These are phyloP conservation scores for Coregonus ussuriensis DNA, from an alignment of 2,797 vertebrate genomes.

Conservation along the genomic window DNA sequence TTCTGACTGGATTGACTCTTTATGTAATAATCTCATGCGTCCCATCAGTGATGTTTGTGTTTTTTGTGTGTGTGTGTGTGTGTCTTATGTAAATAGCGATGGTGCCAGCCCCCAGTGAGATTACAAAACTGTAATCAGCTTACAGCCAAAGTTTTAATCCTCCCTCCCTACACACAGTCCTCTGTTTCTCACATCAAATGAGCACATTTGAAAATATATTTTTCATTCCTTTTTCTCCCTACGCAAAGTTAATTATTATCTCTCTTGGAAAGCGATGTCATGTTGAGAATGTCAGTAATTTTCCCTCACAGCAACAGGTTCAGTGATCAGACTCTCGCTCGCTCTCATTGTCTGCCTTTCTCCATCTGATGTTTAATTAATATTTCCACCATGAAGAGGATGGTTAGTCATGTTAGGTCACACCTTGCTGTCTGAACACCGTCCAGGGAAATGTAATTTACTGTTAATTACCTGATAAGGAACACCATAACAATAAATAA, in stretches of 20 bases:
- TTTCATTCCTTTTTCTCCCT: slow-evolving; percentile 38
- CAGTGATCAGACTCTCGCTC: slow-evolving; percentile 5
- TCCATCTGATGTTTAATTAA: slow-evolving; percentile 1
- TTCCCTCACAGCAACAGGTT: slow-evolving; percentile 23
- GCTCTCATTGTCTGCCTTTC: slow-evolving; percentile 17
- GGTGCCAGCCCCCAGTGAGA: slow-evolving; percentile 63
- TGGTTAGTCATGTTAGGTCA: background rate
- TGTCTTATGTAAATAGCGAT: slow-evolving; percentile 70
- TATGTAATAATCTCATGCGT: slow-evolving; percentile 62
- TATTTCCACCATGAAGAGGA: background rate
- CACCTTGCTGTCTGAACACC: background rate
- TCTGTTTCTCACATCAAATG: slow-evolving; percentile 67
- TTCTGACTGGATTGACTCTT: slow-evolving; percentile 59
- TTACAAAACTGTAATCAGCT: slow-evolving; percentile 73
- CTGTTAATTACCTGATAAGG: too few species aligned
- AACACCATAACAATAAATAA: too few species aligned
- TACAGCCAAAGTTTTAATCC: slow-evolving; percentile 72
- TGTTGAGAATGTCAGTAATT: slow-evolving; percentile 16
- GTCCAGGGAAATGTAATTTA: too few species aligned
- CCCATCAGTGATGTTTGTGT: slow-evolving; percentile 29
- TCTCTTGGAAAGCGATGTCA: slow-evolving; percentile 23
- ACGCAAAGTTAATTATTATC: slow-evolving; percentile 32
- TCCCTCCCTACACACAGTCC: slow-evolving; percentile 55
- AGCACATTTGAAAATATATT: slow-evolving; percentile 64
- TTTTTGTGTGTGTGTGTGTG: slow-evolving; percentile 4